Evolutionary conservation across 1,140 invertebrate species (phyloP).

Genomic region (Penaeus chinensis): DNA sequence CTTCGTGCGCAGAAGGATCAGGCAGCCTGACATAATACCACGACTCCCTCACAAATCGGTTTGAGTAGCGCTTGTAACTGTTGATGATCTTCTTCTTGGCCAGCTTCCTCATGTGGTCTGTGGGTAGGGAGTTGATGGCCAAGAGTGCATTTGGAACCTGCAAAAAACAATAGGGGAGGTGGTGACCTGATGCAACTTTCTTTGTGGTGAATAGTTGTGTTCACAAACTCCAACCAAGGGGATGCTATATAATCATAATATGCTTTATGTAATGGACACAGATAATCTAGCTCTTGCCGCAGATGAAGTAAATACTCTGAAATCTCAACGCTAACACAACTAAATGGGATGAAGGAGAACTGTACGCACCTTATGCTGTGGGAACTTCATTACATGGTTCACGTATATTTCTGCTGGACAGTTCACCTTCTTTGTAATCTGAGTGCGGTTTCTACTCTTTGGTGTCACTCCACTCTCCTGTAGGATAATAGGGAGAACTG

Average conservation of each 20-base stretch:
- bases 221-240: no score
- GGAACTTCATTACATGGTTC: slow-evolving; percentile 60
- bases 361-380: slow-evolving; percentile 49
- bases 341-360: background rate
- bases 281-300: no score
- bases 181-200: background rate
- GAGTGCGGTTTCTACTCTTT: slow-evolving; percentile 51
- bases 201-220: no score
- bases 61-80: slow-evolving; percentile 37
- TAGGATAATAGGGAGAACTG: background rate
- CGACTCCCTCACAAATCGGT: slow-evolving; percentile 45
- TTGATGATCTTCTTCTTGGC: slow-evolving; percentile 55
- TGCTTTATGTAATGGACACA: no score
- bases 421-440: slow-evolving; percentile 61
- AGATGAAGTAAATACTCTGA: no score
- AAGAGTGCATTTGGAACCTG: slow-evolving; percentile 44
- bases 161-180: background rate
- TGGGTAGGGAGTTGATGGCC: slow-evolving; percentile 53
- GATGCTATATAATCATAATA: background rate
- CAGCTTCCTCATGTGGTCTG: slow-evolving; percentile 56
- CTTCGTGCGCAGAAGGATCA: slow-evolving; percentile 46
- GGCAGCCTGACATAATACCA: slow-evolving; percentile 62
- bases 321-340: background rate
- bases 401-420: slow-evolving; percentile 61
- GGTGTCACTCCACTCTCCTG: slow-evolving; percentile 57